Evolutionary conservation across 1,140 invertebrate genomes (phyloP), one percentile per base, ranked within the genome.

Genomic region (Zaprionus vittiger): DNA sequence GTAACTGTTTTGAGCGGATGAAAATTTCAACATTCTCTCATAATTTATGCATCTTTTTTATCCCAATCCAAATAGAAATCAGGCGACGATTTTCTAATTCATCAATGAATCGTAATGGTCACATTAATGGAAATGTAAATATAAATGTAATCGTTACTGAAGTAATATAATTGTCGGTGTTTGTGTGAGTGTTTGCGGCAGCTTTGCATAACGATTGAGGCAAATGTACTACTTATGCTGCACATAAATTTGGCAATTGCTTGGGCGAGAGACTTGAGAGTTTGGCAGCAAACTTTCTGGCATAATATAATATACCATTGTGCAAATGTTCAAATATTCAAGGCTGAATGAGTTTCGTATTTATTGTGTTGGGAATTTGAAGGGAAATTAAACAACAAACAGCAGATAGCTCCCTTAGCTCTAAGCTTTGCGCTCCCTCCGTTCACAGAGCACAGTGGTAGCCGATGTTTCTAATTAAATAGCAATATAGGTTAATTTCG

Each of bases 21-120:
- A 7, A 41, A 14, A n/a, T 41, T 41, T 41, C 41, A 47, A 17
- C 15, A 9, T 6, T 9, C 1, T 38, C 1, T 47, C n/a, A 17
- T 17, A 47, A 17, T 47, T 47, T 47, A 47, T 47, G 31, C 31
- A 34, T 34, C 9, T 7, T 47, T 17, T 44, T 47, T 38, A 38
- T 54, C 11, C 14, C 4, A 54, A 54, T 28, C 4, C 6, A n/a
- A 55, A 28, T 55, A 5, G 20, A 24, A 55, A 14, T 52, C 47
- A 70, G 62, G 69, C 44, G 67, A 63, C 67, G 59, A 71, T 75
- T 71, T 71, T 75, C 60, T 75, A 75, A 60, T 59, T 75, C 67
- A 64, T 75, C 73, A 75, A 75, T 75, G 67, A 44, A 64, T 31
- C 73, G 67, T 75, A 75, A 75, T 75, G 70, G 67, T 64, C 73